phyloP scores from a whole-genome alignment of 2,797 vertebrate species.

The Sitta carolinensis region DNA sequence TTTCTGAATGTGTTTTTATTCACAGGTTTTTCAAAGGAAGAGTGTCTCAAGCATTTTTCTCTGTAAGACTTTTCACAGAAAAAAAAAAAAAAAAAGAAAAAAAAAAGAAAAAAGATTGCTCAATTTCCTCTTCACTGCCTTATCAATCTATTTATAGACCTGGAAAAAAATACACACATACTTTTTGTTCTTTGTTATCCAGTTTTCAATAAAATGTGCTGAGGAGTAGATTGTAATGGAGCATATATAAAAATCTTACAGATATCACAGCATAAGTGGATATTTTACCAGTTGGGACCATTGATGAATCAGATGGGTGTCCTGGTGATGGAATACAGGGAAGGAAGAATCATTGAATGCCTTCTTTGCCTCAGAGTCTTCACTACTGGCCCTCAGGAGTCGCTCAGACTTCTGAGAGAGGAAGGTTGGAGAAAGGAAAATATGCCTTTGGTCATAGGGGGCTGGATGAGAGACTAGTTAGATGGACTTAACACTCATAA shows the following conservation, averaged over 20 bases:
- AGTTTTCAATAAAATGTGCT: not conserved
- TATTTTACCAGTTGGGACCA: not conserved
- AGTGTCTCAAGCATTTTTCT: not conserved
- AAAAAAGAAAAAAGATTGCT: not conserved
- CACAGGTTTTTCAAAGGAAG: not conserved
- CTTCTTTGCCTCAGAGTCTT: not conserved
- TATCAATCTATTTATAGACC: not conserved
- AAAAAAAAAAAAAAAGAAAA: not conserved
- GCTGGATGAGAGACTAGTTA: not conserved
- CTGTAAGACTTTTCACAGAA: not conserved
- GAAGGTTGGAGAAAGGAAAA: not conserved
- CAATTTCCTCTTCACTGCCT: not conserved
- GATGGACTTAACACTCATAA: not conserved
- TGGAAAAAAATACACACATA: not conserved
- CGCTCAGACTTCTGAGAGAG: no score
- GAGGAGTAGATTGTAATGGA: not conserved
- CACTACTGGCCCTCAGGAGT: no score
- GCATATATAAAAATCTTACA: not conserved
- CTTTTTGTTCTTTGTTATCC: not conserved
- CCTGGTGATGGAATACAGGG: not conserved
- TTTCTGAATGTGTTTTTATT: not conserved
- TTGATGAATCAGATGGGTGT: not conserved
- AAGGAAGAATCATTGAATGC: not conserved
- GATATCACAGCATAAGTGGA: not conserved
- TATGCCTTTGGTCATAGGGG: fast-evolving